Base-by-base conservation (phyloP, 2,113 vertebrate species). In the Pelodiscus sinensis region DNA sequence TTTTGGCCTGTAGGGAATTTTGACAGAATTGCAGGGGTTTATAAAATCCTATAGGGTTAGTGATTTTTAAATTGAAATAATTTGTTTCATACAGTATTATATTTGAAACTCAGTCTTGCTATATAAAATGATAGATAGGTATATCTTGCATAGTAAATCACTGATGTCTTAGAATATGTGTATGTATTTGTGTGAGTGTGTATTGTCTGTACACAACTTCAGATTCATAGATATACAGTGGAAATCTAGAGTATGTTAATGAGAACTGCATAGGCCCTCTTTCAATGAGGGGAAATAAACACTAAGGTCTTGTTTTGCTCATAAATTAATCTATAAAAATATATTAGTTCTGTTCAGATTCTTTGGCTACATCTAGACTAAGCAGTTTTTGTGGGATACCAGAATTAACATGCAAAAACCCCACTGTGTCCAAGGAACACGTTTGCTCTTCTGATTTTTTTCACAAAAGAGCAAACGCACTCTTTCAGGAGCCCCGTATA, bases 1-100 rank as follows among this genome's bases (percentile, higher is more conserved):
- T 82, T 22, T 11, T 73, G 68, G 18, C 57, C 77, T 54, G 4
- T 21, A 31, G 77, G 55, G 14, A 31, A 13, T 81, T 71, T 57
- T 88, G 79, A 56, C 79, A 52, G 0, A 0, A 73, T 35, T 85
- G 73, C 62, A 92, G n/a, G 51, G 58, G 82, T 85, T 50, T 83
- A 83, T 8, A 16, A 3, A 16, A 2, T 35, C 86, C n/a, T 92
- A 68, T 56, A 68, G 52, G 58, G 77, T 14, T 55, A 79, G 2
- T 44, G 50, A 25, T 83, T 93, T 52, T 88, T 68, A 81, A n/a
- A 52, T 75, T 78, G 52, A 81, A 81, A 16, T 62, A 50, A 55
- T n/a, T 62, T 19, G 27, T 87, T 95, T 77, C 21, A 7, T 86
- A 2, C 4, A 57, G 27, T 8, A 25, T 35, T 35, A 13, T 22